Percentiles rank a stretch among this genome's conserved stretches.
These are phyloP conservation scores for Podilymbus podiceps DNA, from an alignment of 2,113 vertebrate species.

Conservation along the genomic window DNA sequence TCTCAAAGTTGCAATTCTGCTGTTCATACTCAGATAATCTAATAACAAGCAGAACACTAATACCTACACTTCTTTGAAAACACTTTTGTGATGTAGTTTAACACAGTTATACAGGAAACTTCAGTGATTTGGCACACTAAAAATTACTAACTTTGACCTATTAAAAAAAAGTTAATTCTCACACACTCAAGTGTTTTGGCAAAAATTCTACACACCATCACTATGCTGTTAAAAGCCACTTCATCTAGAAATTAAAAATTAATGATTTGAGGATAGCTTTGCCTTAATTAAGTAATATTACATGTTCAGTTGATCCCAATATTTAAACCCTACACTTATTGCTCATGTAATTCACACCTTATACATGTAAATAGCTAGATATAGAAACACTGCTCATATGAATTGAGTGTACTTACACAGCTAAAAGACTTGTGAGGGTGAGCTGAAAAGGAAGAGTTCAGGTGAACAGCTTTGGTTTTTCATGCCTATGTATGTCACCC, in stretches of 20 bases:
- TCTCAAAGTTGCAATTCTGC: not conserved
- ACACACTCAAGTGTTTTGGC: not conserved
- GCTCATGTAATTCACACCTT: not conserved
- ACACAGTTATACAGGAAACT: not conserved
- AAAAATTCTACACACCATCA: not conserved
- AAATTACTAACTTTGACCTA: not conserved
- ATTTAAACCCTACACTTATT: not conserved
- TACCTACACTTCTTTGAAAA: not conserved
- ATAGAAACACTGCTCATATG: not conserved
- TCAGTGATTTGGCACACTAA: not conserved
- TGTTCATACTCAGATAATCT: not conserved
- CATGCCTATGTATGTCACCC: not conserved
- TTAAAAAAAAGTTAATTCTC: not conserved
- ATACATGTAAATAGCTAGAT: not conserved
- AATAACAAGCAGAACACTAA: not conserved
- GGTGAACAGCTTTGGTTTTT: conserved; percentile 1
- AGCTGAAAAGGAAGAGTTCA: not conserved
- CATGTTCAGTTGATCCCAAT: not conserved
- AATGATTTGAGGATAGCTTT: not conserved
- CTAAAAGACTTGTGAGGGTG: not conserved
- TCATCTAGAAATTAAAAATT: not conserved
- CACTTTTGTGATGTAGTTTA: not conserved
- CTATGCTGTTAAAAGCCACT: not conserved
- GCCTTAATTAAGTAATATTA: not conserved
- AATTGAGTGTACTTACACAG: not conserved